A percentile compares a stretch with the other conserved stretches of the same genome.
These are phyloP conservation scores for Popillia japonica DNA, from an alignment of 1,140 invertebrate species.

Conservation along the genomic window DNA sequence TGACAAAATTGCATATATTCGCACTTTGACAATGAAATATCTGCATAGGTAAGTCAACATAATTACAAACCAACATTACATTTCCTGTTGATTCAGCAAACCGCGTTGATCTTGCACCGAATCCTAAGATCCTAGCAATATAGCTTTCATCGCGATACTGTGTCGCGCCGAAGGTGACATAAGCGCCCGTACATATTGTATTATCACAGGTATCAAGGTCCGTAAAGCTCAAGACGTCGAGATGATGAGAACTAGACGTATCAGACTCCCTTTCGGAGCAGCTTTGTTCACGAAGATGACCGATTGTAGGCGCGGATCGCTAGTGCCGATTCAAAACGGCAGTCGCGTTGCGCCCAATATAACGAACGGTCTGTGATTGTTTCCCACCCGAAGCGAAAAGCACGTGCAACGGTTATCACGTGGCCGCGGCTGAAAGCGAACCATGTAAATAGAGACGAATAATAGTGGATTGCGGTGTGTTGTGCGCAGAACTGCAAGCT, in stretches of 20 bases:
- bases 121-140: too few relatives aligned
- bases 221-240: not conserved
- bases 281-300: conserved; percentile 47
- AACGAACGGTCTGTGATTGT: conserved; percentile 38
- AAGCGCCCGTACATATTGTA: too few relatives aligned
- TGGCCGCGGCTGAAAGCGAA: conserved; percentile 8
- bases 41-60: too few relatives aligned
- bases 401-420: conserved; percentile 32
- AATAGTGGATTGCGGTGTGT: not conserved
- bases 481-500: conserved; percentile 6
- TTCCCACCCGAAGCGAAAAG: conserved; percentile 31
- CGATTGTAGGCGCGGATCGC: conserved; percentile 45
- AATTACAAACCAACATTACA: too few relatives aligned
- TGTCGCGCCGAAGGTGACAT: too few relatives aligned
- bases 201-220: too few relatives aligned
- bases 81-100: too few relatives aligned
- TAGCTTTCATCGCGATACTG: too few relatives aligned
- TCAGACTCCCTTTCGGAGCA: conserved; percentile 27
- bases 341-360: conserved; percentile 45
- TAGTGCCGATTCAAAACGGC: conserved; percentile 36
- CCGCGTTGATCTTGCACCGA: too few relatives aligned
- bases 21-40: too few relatives aligned
- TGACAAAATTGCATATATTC: too few relatives aligned
- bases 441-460: conserved; percentile 11
- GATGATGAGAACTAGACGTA: not conserved